A percentile compares a stretch with the other conserved stretches of the same genome.
These are phyloP conservation scores for Enteromius afrohamiltoni DNA, from an alignment of 2,797 vertebrate genomes.

Conservation along the genomic window DNA sequence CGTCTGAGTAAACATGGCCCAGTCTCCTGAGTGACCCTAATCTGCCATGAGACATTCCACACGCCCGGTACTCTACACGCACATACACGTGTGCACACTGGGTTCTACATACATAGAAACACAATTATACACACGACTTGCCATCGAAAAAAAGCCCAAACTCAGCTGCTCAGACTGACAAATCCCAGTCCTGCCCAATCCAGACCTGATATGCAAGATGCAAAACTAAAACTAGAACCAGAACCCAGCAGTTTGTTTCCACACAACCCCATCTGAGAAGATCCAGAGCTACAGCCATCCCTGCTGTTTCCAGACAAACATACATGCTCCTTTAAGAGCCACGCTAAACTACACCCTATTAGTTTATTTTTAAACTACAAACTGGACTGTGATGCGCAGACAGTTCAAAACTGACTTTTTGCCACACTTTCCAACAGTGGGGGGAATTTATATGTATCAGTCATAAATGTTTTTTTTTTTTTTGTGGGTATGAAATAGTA, in stretches of 20 bases:
- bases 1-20: constrained; percentile 77
- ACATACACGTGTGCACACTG: constrained; percentile 60
- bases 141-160: constrained; percentile 70
- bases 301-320: constrained; percentile 71
- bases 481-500: background rate
- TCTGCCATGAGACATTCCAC: constrained; percentile 81
- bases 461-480: background rate
- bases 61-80: constrained; percentile 63
- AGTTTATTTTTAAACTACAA: constrained; percentile 74
- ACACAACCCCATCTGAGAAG: constrained; percentile 62
- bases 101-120: constrained; percentile 62
- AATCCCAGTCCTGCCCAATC: constrained; percentile 75
- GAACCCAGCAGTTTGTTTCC: constrained; percentile 77
- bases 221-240: constrained; percentile 35
- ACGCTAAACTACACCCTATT: constrained; percentile 62
- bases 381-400: constrained; percentile 17
- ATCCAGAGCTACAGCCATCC: constrained; percentile 70
- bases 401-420: background rate
- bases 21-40: constrained; percentile 76
- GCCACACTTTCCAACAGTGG: background rate
- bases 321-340: constrained; percentile 61
- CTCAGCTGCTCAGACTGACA: constrained; percentile 79
- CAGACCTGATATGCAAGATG: constrained; percentile 62
- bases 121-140: constrained; percentile 65
- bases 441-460: background rate